Conservation (phyloP, 2,888 invertebrate genomes). For the Drosophila paranaensis region DNA sequence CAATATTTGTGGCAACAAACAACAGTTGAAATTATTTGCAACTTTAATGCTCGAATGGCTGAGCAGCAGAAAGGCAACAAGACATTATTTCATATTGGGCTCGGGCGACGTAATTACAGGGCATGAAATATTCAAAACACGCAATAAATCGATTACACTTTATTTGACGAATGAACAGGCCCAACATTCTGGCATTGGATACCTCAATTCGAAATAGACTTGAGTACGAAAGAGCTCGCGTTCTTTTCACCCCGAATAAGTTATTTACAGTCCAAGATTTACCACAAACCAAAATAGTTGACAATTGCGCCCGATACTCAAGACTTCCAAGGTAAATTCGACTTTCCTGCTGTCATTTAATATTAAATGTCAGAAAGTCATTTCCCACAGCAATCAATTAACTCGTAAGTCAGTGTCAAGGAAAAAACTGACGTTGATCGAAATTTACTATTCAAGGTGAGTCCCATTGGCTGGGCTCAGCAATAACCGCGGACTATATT, state of each 20-base stretch:
- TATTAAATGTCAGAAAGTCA: constrained; percentile 27
- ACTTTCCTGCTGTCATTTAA: constrained; percentile 5
- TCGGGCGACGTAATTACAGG: constrained; percentile 52
- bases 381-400: constrained; percentile 42
- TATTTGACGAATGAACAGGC: constrained; percentile 49
- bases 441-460: not conserved
- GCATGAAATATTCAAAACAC: constrained; percentile 65
- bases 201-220: constrained; percentile 23
- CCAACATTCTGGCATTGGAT: not conserved
- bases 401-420: constrained; percentile 33
- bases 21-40: constrained; percentile 62
- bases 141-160: constrained; percentile 77
- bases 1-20: constrained; percentile 57
- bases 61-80: constrained; percentile 9
- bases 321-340: not conserved
- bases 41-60: constrained; percentile 52
- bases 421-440: constrained; percentile 7
- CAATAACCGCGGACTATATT: not conserved
- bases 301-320: not conserved
- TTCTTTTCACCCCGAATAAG: not conserved
- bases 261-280: constrained; percentile 18
- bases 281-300: constrained; percentile 7
- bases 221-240: constrained; percentile 2
- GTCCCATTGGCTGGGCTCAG: not conserved
- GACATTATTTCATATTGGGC: constrained; percentile 14